These are phyloP conservation scores for Halictus rubicundus DNA, from an alignment of 1,140 invertebrate genomes.

Conservation along the genomic window DNA sequence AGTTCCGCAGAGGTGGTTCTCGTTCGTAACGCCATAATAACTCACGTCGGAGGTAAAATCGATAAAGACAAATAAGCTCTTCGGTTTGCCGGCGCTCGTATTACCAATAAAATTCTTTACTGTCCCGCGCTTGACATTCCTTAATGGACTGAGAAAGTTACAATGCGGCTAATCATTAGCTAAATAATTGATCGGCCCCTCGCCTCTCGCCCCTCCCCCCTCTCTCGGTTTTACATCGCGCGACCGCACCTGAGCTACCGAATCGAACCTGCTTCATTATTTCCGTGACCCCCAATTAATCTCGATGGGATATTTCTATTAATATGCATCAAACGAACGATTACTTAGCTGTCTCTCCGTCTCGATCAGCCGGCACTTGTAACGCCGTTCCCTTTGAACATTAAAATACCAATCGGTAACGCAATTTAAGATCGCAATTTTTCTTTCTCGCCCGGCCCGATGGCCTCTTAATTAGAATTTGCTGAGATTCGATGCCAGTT, in stretches of 20 bases:
- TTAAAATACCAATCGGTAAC: too few species aligned
- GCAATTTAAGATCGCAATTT: too few species aligned
- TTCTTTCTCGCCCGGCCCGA: too few species aligned
- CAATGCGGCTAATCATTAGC: conserved; percentile 3
- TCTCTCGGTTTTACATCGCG: not conserved
- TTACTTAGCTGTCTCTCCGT: too few species aligned
- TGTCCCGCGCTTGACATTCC: not conserved
- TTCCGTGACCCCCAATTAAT: not conserved
- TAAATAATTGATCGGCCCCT: conserved; percentile 13
- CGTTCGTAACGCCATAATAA: conserved; percentile 4
- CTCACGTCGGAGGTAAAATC: conserved; percentile 31
- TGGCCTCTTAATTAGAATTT: too few species aligned
- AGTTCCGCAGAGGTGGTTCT: not conserved
- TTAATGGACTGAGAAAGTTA: conserved; percentile 16
- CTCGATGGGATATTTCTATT: not conserved
- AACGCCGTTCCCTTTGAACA: too few species aligned
- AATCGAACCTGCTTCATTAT: conserved; percentile 8
- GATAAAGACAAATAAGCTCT: conserved; percentile 46
- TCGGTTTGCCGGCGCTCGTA: conserved; percentile 16
- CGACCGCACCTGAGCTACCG: not conserved
- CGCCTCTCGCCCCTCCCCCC: not conserved
- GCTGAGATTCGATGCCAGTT: too few species aligned
- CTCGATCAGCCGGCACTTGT: too few species aligned
- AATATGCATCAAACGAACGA: not conserved
- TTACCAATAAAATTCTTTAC: conserved; percentile 22